Evolutionary conservation across 2,888 invertebrate genomes (phyloP).

Genomic region (Metalampra italica): DNA sequence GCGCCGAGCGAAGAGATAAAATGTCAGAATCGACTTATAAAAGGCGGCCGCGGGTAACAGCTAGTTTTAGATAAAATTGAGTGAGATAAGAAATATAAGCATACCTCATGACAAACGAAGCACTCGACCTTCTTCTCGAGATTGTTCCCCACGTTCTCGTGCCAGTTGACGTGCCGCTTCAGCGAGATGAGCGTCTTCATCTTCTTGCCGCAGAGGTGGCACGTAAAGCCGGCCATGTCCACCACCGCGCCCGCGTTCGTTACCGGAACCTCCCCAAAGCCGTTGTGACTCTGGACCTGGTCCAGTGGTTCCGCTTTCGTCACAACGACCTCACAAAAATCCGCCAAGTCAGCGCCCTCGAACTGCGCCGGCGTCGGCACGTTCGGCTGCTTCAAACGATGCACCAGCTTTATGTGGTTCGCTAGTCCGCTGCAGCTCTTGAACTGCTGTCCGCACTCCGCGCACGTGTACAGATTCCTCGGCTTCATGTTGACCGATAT

Average conservation of each 20-base stretch:
- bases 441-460: slow-evolving; percentile 57
- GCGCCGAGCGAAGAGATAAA: too few species aligned
- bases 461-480: slow-evolving; percentile 66
- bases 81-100: background rate
- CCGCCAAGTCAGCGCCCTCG: slow-evolving; percentile 53
- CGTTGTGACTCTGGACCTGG: slow-evolving; percentile 70
- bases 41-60: too few species aligned
- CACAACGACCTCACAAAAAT: slow-evolving; percentile 79
- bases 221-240: slow-evolving; percentile 58
- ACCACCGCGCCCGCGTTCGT: slow-evolving; percentile 24
- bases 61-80: too few species aligned
- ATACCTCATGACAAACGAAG: slow-evolving; percentile 68
- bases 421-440: slow-evolving; percentile 62
- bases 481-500: slow-evolving; percentile 59
- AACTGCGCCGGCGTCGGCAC: slow-evolving; percentile 24
- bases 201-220: slow-evolving; percentile 65
- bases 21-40: too few species aligned
- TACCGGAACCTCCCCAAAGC: slow-evolving; percentile 58
- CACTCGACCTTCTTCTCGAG: slow-evolving; percentile 59
- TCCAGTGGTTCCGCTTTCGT: slow-evolving; percentile 75
- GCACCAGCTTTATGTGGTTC: slow-evolving; percentile 66
- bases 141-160: slow-evolving; percentile 58
- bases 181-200: slow-evolving; percentile 64
- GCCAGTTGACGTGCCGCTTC: slow-evolving; percentile 70
- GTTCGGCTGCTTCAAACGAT: slow-evolving; percentile 45